Percentiles rank a stretch among this genome's conserved stretches.
These are phyloP conservation scores for Empis stercorea DNA, from an alignment of 2,888 invertebrate species.

Conservation along the genomic window DNA sequence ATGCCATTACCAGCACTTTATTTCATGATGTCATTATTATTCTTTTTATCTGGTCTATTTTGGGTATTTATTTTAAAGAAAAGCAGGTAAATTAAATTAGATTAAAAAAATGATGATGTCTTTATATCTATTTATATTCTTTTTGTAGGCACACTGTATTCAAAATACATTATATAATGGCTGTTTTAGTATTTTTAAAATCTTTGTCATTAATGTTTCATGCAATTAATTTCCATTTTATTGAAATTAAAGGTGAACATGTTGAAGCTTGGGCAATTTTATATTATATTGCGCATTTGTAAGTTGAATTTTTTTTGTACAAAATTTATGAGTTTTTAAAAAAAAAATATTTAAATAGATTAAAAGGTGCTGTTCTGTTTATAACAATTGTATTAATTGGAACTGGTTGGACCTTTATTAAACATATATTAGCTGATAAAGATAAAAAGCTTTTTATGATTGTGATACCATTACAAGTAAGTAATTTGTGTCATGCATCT, in stretches of 20 bases:
- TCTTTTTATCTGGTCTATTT: conserved; percentile 76
- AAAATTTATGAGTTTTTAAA: neutral
- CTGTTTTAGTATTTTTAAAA: conserved; percentile 77
- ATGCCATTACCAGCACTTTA: conserved; percentile 90
- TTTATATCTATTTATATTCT: too few relatives aligned
- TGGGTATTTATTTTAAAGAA: conserved; percentile 83
- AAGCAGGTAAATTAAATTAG: conserved; percentile 43
- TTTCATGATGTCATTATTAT: conserved; percentile 80
- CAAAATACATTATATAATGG: conserved; percentile 95
- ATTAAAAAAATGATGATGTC: neutral
- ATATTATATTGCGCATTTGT: conserved; percentile 95
- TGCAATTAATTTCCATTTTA: conserved; percentile 88
- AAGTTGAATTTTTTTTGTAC: conserved; percentile 36
- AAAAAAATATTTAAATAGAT: conserved; percentile 34
- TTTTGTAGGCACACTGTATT: conserved; percentile 62
- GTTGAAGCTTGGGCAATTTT: conserved; percentile 96
- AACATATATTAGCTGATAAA: conserved; percentile 88
- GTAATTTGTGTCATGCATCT: too few relatives aligned
- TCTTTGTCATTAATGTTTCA: conserved; percentile 88
- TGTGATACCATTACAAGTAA: conserved; percentile 89
- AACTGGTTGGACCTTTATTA: conserved; percentile 98
- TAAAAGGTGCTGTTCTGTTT: conserved; percentile 86
- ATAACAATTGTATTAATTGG: conserved; percentile 93
- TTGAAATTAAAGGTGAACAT: conserved; percentile 83
- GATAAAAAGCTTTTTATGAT: conserved; percentile 97